Conservation (phyloP, 1,140 invertebrate species). For the Pachypsylla venusta region DNA sequence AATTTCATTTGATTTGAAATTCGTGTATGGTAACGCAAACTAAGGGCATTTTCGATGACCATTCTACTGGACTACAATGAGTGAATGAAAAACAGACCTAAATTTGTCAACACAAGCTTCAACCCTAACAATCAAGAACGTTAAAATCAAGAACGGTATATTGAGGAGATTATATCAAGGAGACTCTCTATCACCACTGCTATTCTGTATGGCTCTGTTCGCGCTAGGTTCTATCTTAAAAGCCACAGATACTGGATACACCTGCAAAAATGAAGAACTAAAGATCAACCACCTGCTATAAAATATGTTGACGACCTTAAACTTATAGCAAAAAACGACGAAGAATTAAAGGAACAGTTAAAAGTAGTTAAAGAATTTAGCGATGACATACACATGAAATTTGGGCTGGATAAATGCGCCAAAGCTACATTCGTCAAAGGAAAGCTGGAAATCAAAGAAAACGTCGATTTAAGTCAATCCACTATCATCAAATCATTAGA, state of each 20-base stretch:
- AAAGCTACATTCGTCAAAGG: background rate
- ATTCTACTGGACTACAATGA: background rate
- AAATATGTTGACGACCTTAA: conserved; percentile 10
- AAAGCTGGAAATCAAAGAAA: too few species aligned
- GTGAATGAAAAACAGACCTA: background rate
- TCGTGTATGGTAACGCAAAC: too few species aligned
- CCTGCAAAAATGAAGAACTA: background rate
- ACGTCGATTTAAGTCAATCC: too few species aligned
- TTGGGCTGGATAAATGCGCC: conserved; percentile 7
- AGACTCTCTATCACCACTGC: conserved; percentile 15
- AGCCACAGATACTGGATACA: background rate
- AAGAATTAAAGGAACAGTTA: background rate
- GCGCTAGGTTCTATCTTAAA: background rate
- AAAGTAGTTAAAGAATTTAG: conserved; percentile 1
- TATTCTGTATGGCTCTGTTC: conserved; percentile 16
- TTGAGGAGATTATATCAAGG: too few species aligned
- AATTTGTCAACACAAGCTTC: background rate
- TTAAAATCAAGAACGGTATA: conserved; percentile 10
- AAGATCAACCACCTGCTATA: conserved; percentile 9
- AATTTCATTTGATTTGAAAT: too few species aligned
- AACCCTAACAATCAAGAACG: background rate
- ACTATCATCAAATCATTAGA: background rate
- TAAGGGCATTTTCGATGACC: too few species aligned
- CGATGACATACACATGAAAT: conserved; percentile 6
- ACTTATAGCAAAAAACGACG: conserved; percentile 3